Evolutionary conservation across 2,888 invertebrate species (phyloP).

Genomic region (Scaptomyza reducta): DNA sequence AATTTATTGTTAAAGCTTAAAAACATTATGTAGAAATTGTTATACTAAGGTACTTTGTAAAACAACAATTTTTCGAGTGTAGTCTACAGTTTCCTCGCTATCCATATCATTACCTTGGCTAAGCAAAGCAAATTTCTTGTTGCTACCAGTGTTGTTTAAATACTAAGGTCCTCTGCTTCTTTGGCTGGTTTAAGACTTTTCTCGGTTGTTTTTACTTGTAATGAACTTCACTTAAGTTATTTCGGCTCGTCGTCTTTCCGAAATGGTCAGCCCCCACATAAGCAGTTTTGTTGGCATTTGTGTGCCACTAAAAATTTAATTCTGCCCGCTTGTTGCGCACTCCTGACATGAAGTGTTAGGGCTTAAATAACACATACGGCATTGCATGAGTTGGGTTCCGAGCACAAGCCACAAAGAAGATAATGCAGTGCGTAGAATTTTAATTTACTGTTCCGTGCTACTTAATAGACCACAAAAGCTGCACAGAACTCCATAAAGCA

Average conservation of each 20-base stretch:
- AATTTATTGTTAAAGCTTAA: too few relatives aligned
- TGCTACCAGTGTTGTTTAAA: slow-evolving; percentile 51
- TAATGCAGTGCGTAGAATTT: slow-evolving; percentile 62
- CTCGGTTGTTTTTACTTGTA: slow-evolving; percentile 50
- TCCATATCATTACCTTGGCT: slow-evolving; percentile 16
- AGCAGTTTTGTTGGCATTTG: slow-evolving; percentile 44
- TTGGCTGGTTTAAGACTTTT: slow-evolving; percentile 17
- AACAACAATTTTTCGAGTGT: slow-evolving; percentile 22
- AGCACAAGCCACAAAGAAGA: slow-evolving; percentile 57
- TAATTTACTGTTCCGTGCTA: slow-evolving; percentile 69
- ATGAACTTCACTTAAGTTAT: slow-evolving; percentile 63
- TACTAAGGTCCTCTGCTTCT: slow-evolving; percentile 28
- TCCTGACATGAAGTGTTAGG: slow-evolving; percentile 40
- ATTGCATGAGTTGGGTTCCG: slow-evolving; percentile 41
- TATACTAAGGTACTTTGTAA: too few relatives aligned
- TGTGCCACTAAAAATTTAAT: slow-evolving; percentile 36
- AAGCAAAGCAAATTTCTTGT: slow-evolving; percentile 22
- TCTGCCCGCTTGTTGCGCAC: slow-evolving; percentile 69
- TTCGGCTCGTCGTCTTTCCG: slow-evolving; percentile 23
- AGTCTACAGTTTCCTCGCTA: slow-evolving; percentile 8
- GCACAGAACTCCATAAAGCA: slow-evolving; percentile 54
- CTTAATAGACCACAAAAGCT: slow-evolving; percentile 79
- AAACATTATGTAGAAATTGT: too few relatives aligned
- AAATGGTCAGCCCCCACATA: slow-evolving; percentile 30
- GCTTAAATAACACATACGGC: slow-evolving; percentile 53